These are phyloP conservation scores for Eciton burchellii DNA, from an alignment of 1,140 invertebrate genomes.

Conservation along the genomic window DNA sequence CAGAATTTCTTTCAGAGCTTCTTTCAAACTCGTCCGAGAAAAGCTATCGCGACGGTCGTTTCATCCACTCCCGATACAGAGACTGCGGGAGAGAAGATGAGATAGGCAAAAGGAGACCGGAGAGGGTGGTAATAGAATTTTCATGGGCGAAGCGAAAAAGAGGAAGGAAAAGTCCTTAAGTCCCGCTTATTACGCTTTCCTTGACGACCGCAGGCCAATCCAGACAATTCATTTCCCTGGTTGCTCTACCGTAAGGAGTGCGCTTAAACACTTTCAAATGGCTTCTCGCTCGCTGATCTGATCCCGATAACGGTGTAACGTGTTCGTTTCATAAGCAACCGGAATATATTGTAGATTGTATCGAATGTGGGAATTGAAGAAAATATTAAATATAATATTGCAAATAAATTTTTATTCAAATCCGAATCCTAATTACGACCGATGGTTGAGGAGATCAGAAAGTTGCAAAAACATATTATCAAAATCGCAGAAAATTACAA, in stretches of 20 bases:
- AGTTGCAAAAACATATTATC: no score
- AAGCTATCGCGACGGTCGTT: slow-evolving; percentile 57
- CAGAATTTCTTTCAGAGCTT: slow-evolving; percentile 77
- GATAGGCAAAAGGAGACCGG: neutral
- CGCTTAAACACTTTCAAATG: slow-evolving; percentile 25
- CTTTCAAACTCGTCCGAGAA: slow-evolving; percentile 72
- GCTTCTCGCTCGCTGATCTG: slow-evolving; percentile 17
- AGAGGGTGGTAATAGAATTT: slow-evolving; percentile 57
- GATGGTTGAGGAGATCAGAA: neutral
- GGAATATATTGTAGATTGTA: neutral
- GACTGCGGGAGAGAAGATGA: slow-evolving; percentile 9
- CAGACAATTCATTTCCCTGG: slow-evolving; percentile 42
- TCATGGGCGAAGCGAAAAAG: slow-evolving; percentile 44
- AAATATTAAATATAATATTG: neutral
- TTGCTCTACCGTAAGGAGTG: slow-evolving; percentile 32
- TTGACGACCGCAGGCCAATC: slow-evolving; percentile 30
- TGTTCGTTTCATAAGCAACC: neutral
- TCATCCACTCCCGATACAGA: slow-evolving; percentile 57
- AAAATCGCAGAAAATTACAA: no score
- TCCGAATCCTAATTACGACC: no score
- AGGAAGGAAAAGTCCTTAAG: slow-evolving; percentile 21
- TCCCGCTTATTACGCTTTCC: slow-evolving; percentile 38
- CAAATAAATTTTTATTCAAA: neutral
- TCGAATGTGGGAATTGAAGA: neutral
- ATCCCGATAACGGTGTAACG: neutral